Evolutionary conservation across 2,113 vertebrate species (phyloP).

Genomic region (Triplophysa siluroides): DNA sequence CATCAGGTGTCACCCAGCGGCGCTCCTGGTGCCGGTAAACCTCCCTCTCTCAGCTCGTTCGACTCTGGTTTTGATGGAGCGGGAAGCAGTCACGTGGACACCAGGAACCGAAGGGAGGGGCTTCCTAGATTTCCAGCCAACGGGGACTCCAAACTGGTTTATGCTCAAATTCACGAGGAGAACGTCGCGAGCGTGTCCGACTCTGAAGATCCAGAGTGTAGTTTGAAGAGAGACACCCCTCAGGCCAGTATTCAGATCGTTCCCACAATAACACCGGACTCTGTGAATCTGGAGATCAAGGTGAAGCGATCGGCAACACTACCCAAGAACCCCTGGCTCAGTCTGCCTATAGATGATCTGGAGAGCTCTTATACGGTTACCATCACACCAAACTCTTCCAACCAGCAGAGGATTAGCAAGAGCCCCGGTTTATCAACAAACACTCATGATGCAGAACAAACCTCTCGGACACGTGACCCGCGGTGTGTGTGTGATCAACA

Average conservation of each 20-base stretch:
- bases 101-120: slow-evolving; percentile 40
- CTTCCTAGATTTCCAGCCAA: not conserved
- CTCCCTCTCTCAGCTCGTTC: slow-evolving; percentile 65
- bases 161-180: slow-evolving; percentile 48
- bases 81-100: slow-evolving; percentile 57
- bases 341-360: slow-evolving; percentile 69
- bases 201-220: slow-evolving; percentile 42
- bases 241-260: slow-evolving; percentile 60
- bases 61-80: slow-evolving; percentile 73
- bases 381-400: slow-evolving; percentile 57
- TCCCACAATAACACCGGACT: slow-evolving; percentile 58
- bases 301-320: slow-evolving; percentile 60
- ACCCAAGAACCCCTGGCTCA: slow-evolving; percentile 74
- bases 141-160: slow-evolving; percentile 20
- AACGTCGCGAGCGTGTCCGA: slow-evolving; percentile 47
- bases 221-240: slow-evolving; percentile 44
- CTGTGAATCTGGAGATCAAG: slow-evolving; percentile 69
- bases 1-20: not conserved
- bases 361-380: slow-evolving; percentile 70
- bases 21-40: slow-evolving; percentile 43
- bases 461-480: not conserved
- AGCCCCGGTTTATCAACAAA: not conserved
- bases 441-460: not conserved
- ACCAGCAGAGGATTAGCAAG: not conserved
- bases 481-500: not conserved